Evolutionary conservation across 1,140 invertebrate genomes (phyloP).

Genomic region (Eupeodes corollae): DNA sequence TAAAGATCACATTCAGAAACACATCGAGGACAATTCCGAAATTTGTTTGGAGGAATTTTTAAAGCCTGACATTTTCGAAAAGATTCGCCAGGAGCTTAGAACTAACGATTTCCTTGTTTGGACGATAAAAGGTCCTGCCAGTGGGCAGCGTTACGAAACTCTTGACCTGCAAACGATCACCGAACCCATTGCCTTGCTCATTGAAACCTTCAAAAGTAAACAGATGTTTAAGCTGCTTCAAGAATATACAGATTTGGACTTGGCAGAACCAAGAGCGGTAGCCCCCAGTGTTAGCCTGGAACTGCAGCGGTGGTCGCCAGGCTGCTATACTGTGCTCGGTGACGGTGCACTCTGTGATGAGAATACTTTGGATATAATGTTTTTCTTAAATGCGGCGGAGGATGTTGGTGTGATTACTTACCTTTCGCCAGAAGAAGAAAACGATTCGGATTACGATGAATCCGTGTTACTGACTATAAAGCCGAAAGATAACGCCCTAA

Average conservation of each 20-base stretch:
- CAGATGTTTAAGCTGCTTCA: conserved; percentile 47
- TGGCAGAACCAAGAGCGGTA: conserved; percentile 34
- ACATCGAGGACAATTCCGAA: conserved; percentile 47
- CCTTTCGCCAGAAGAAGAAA: conserved; percentile 39
- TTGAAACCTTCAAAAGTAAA: conserved; percentile 42
- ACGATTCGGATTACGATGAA: conserved; percentile 11
- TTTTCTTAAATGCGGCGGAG: conserved; percentile 43
- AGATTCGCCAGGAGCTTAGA: conserved; percentile 38
- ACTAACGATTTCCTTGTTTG: conserved; percentile 39
- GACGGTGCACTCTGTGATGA: conserved; percentile 35
- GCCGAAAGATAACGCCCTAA: conserved; percentile 50
- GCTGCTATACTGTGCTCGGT: conserved; percentile 45
- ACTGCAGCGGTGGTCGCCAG: conserved; percentile 54
- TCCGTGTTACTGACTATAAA: conserved; percentile 39
- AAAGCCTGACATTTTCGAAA: conserved; percentile 37
- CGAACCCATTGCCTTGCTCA: conserved; percentile 37
- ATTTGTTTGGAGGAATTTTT: conserved; percentile 46
- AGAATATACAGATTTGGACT: conserved; percentile 52
- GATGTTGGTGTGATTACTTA: conserved; percentile 40
- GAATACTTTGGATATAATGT: conserved; percentile 44
- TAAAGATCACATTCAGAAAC: conserved; percentile 41
- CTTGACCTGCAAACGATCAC: conserved; percentile 38
- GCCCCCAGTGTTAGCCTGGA: conserved; percentile 43
- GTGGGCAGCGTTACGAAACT: conserved; percentile 49
- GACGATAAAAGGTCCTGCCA: conserved; percentile 47